phyloP scores from a whole-genome alignment of 2,888 invertebrate genomes.

The Tachystola acroxantha region DNA sequence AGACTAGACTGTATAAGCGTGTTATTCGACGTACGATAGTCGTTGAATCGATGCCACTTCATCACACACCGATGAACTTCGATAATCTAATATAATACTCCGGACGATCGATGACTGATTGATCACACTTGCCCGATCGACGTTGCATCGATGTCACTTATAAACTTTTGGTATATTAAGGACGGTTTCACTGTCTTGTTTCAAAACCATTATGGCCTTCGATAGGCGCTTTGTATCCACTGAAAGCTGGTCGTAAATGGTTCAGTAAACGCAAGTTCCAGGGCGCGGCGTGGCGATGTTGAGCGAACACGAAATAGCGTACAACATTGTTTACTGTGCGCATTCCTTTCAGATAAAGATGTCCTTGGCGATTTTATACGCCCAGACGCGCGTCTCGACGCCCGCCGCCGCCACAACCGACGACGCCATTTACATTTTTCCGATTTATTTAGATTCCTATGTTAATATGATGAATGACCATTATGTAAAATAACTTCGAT shows the following conservation, averaged over 20 bases:
- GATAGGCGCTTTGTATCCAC: no score
- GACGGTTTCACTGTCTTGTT: no score
- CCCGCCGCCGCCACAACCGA: constrained; percentile 22
- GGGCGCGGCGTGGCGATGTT: constrained; percentile 44
- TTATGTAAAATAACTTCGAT: neutral
- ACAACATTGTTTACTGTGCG: constrained; percentile 68
- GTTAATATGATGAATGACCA: constrained; percentile 19
- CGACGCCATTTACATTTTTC: constrained; percentile 26
- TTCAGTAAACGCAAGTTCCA: constrained; percentile 15
- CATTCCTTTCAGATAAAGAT: constrained; percentile 72
- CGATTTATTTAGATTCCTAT: constrained; percentile 47
- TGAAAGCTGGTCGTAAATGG: neutral
- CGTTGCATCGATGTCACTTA: no score
- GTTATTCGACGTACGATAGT: no score
- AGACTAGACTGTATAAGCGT: no score
- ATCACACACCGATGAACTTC: no score
- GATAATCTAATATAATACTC: no score
- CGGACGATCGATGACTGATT: no score
- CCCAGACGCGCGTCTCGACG: constrained; percentile 40
- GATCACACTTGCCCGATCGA: no score
- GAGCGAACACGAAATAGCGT: constrained; percentile 48
- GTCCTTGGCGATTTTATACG: constrained; percentile 69
- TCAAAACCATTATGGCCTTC: no score
- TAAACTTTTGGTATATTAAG: no score
- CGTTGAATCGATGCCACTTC: no score